Evolutionary conservation across 2,888 invertebrate genomes (phyloP).

Genomic region (Saturnia pavonia): DNA sequence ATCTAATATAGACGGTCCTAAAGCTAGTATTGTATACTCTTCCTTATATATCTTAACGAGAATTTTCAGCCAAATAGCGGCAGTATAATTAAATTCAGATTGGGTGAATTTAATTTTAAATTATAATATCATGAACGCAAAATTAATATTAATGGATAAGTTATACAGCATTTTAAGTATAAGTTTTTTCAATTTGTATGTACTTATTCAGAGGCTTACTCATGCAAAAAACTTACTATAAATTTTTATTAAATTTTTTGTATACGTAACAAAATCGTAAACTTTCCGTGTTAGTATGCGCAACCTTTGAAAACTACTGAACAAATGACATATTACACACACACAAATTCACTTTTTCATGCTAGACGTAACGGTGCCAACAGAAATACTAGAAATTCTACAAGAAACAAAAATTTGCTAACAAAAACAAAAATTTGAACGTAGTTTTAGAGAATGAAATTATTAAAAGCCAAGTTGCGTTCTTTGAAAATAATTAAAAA

Average conservation of each 20-base stretch:
- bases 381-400: not conserved
- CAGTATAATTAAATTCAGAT: not conserved
- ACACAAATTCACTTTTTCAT: too few species aligned
- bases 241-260: too few species aligned
- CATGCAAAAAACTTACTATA: too few species aligned
- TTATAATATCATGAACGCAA: not conserved
- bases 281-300: too few species aligned
- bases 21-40: not conserved
- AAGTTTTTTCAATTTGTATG: too few species aligned
- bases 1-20: not conserved
- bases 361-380: not conserved
- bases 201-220: too few species aligned
- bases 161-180: not conserved
- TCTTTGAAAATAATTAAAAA: not conserved
- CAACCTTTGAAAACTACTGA: too few species aligned
- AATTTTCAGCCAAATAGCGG: not conserved
- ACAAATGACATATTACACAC: not conserved
- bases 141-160: not conserved
- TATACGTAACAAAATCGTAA: too few species aligned
- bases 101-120: not conserved
- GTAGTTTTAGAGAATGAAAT: not conserved
- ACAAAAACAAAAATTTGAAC: not conserved
- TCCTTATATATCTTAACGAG: not conserved
- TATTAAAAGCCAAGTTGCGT: not conserved
- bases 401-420: not conserved